Base-by-base conservation (phyloP, 2,888 invertebrate genomes). In the Drosophila sordidula region DNA sequence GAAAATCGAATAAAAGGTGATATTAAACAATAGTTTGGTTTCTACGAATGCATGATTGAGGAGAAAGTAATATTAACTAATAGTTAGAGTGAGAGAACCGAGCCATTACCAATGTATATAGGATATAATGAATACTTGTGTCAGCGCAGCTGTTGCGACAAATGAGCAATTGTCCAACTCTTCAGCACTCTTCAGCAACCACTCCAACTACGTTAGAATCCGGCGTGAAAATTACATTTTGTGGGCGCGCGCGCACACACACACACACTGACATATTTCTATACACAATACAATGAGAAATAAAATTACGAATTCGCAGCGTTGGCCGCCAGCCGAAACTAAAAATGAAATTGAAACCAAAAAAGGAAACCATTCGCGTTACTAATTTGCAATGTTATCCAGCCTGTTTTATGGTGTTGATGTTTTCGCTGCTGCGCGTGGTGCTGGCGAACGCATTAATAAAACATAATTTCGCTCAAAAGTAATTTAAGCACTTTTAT, bases 381-480 rank as follows among this genome's bases (percentile, higher is more conserved):
- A 66, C 63, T 74, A 70, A 78, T 77, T 79, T 75, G 70, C 54
- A 54, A 62, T 59, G 45, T 59, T 74, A 49, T 34, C n/a, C 55
- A 52, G 73, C 61, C 52, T 58, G 63, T 38, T 59, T 46, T 65
- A 18, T 47, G 42, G 49, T 29, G 44, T 25, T 50, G 46, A 54
- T 36, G 59, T 22, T 65, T 57, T 47, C 64, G 50, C 34, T 51
- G 18, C 32, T 44, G 34, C 41, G 41, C 16, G 6, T 52, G 47
- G 29, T 18, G 45, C 51, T 46, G 73, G 58, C 61, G 69, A 69
- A 66, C 69, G 55, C 85, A 86, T 86, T 85, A 85, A 86, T 80
- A 86, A 86, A 83, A 85, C 77, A 87, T 84, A 82, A 80, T 84
- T 84, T 77, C 62, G 79, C 87, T 79, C 85, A 77, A 87, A 87